A percentile compares a stretch with the other conserved stretches of the same genome.
These are phyloP conservation scores for Heliconius sara DNA, from an alignment of 2,888 invertebrate genomes.

Conservation along the genomic window DNA sequence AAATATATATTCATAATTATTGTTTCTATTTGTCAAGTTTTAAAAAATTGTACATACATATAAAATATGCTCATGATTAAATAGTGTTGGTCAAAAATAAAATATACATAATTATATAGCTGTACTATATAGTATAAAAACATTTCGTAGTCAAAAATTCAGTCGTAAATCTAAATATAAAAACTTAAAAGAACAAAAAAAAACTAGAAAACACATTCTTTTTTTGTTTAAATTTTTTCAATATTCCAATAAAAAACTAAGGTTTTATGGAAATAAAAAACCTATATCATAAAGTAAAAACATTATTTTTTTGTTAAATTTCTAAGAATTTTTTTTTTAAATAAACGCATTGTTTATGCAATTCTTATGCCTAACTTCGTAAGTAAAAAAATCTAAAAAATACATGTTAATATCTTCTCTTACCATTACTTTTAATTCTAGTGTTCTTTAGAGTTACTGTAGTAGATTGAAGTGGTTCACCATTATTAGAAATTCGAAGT, in stretches of 20 bases:
- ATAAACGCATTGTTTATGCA: background rate
- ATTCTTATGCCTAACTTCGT: background rate
- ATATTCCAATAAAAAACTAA: background rate
- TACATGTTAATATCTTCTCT: slow-evolving; percentile 60
- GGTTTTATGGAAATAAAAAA: background rate
- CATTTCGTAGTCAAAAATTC: background rate
- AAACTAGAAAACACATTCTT: background rate
- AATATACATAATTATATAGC: background rate
- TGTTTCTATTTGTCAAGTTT: background rate
- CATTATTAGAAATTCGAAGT: slow-evolving; percentile 67
- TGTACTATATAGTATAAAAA: background rate
- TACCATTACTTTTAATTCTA: slow-evolving; percentile 74
- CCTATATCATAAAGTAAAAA: background rate
- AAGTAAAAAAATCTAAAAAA: background rate
- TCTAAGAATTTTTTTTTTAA: background rate
- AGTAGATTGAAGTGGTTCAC: slow-evolving; percentile 68
- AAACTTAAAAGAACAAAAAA: background rate
- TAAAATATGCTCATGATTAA: slow-evolving; percentile 6
- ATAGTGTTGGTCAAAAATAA: background rate
- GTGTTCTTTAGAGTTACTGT: slow-evolving; percentile 77
- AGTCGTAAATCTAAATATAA: background rate
- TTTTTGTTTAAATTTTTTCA: background rate
- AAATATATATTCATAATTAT: background rate
- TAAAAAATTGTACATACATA: slow-evolving; percentile 5
- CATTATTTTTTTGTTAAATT: background rate